Evolutionary conservation across 2,113 vertebrate genomes (phyloP), one percentile per base, ranked within the genome.

Genomic region (Clarias gariepinus): DNA sequence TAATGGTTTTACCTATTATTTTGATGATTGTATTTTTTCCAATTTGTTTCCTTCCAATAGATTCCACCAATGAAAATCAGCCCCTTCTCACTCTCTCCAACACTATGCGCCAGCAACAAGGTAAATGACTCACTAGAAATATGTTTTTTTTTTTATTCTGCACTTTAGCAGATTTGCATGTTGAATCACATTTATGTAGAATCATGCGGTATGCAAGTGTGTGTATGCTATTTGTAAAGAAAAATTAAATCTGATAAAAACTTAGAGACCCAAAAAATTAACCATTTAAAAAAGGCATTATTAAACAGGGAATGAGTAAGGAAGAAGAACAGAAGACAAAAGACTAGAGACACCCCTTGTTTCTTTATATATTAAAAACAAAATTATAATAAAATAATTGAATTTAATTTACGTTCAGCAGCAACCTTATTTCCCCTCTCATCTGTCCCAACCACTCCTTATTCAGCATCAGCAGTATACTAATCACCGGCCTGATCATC

Each of bases 61-160:
- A 94, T 95, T 93, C 96, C 95, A 89, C 94, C 96, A 88, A 96
- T 94, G 94, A 97, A 97, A 94, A 92, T 94, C 91, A 94, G 93
- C 86, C 94, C 95, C 0, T 97, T 96, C 90, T 94, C 96, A 23
- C 91, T 96, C 71, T 96, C 97, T 78, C 95, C 96, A 74, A 93
- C 92, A 81, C 93, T 95, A 89, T 93, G 94, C 91, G 93, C 92
- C 94, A 94, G 92, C 94, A 94, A 91, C 91, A 97, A 97, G 95
- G 96, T 97, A 92, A 93, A 94, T 87, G 78, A 80, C 78, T 80
- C 78, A 80, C 55, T 23, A 33, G 8, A 30, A 55, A 33, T 21
- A 15, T 57, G 7, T 79, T 6, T 57, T 30, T 13, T 68, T 3
- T 36, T 6, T 47, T n/a, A 55, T n/a, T 4, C 18, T 33, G 28